Conservation (phyloP, 2,113 vertebrate genomes). For the Cyprinodon variegatus region DNA sequence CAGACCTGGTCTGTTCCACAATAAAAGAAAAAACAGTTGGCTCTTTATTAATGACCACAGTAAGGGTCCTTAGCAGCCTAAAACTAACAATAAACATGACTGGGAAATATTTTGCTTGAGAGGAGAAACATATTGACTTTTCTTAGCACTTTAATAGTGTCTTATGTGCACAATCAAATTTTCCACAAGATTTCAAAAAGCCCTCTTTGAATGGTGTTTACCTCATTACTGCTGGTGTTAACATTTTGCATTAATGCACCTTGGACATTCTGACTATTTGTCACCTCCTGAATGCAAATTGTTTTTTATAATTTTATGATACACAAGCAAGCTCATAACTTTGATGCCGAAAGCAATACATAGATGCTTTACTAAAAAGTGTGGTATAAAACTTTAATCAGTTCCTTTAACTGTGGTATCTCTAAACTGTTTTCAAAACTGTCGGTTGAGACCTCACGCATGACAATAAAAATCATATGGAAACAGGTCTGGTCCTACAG, state of each 20-base stretch:
- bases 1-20: background rate
- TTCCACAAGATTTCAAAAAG: background rate
- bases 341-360: too few species aligned
- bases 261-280: too few species aligned
- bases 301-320: background rate
- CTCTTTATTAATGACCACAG: background rate
- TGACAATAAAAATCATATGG: too few species aligned
- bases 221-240: background rate
- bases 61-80: background rate
- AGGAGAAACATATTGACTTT: background rate
- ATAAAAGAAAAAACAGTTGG: background rate
- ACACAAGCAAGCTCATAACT: background rate
- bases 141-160: background rate
- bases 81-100: background rate
- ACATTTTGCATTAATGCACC: too few species aligned
- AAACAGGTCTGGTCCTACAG: too few species aligned
- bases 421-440: background rate
- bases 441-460: too few species aligned
- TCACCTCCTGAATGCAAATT: too few species aligned
- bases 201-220: background rate
- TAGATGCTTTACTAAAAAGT: too few species aligned
- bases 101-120: too few species aligned
- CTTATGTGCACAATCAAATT: background rate
- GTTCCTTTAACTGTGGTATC: background rate
- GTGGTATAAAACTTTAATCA: background rate